Conservation (phyloP, 1,140 invertebrate species). For the Drosophila kohkoa region DNA sequence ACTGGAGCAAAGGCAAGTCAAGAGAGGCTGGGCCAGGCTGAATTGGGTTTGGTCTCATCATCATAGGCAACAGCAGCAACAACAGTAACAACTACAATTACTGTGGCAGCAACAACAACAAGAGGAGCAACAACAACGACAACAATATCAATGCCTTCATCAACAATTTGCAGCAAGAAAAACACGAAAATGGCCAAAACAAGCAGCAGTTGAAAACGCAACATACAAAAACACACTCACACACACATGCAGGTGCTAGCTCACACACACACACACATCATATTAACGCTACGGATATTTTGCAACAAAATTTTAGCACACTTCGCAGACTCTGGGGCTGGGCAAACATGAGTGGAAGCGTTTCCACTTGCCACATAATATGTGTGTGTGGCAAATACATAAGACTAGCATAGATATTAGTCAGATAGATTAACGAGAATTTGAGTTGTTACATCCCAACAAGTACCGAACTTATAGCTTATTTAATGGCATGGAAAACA, state of each 20-base stretch:
- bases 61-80: slow-evolving; percentile 61
- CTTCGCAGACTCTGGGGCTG: not conserved
- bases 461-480: too few relatives aligned
- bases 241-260: slow-evolving; percentile 8
- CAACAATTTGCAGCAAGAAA: slow-evolving; percentile 75
- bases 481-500: too few relatives aligned
- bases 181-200: slow-evolving; percentile 63
- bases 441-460: not conserved
- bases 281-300: slow-evolving; percentile 71
- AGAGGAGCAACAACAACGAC: slow-evolving; percentile 29
- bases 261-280: slow-evolving; percentile 34
- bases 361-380: slow-evolving; percentile 1
- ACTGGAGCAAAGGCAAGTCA: slow-evolving; percentile 4
- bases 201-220: slow-evolving; percentile 48
- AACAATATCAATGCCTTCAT: slow-evolving; percentile 65
- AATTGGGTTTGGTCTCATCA: slow-evolving; percentile 43
- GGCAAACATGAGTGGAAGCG: not conserved
- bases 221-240: slow-evolving; percentile 35
- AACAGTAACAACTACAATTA: slow-evolving; percentile 47
- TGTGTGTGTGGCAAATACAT: not conserved
- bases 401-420: not conserved
- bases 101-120: slow-evolving; percentile 33
- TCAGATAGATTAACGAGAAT: not conserved
- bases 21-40: slow-evolving; percentile 6
- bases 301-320: slow-evolving; percentile 17